Evolutionary conservation across 2,113 vertebrate genomes (phyloP).

Genomic region (Sphaerodactylus townsendi): DNA sequence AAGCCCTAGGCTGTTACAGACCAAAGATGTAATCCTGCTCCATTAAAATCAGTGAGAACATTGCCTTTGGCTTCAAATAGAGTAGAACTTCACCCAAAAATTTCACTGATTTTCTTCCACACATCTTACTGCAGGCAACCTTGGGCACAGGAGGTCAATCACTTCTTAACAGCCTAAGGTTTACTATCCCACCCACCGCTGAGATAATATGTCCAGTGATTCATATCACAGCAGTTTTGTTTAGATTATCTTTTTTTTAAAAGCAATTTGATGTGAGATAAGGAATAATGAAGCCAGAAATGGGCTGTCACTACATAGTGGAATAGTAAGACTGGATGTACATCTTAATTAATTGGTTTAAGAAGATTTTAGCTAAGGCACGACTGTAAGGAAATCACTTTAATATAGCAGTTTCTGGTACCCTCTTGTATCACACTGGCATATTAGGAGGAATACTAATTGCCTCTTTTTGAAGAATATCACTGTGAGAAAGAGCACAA

Average conservation of each 20-base stretch:
- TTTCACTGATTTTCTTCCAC: background rate
- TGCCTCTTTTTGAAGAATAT: background rate
- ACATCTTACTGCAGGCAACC: background rate
- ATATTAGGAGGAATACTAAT: background rate
- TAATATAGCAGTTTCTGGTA: background rate
- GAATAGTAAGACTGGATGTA: background rate
- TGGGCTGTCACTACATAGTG: conserved; percentile 4
- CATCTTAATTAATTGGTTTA: conserved; percentile 5
- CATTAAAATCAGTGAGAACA: background rate
- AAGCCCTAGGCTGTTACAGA: background rate
- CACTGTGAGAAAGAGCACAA: background rate
- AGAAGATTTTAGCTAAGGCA: background rate
- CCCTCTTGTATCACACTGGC: background rate
- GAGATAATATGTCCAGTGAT: background rate
- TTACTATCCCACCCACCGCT: background rate
- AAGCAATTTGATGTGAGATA: conserved; percentile 16
- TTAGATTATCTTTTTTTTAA: conserved; percentile 23
- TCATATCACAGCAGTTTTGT: background rate
- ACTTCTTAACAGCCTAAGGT: background rate
- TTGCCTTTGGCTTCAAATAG: background rate
- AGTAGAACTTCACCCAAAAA: background rate
- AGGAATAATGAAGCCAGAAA: fast-evolving
- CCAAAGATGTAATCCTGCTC: background rate
- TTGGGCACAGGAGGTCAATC: fast-evolving
- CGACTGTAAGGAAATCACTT: background rate